A percentile compares a stretch with the other conserved stretches of the same genome.
Evolutionary conservation across 2,797 vertebrate genomes (phyloP).

Genomic region (Fundulus diaphanus): DNA sequence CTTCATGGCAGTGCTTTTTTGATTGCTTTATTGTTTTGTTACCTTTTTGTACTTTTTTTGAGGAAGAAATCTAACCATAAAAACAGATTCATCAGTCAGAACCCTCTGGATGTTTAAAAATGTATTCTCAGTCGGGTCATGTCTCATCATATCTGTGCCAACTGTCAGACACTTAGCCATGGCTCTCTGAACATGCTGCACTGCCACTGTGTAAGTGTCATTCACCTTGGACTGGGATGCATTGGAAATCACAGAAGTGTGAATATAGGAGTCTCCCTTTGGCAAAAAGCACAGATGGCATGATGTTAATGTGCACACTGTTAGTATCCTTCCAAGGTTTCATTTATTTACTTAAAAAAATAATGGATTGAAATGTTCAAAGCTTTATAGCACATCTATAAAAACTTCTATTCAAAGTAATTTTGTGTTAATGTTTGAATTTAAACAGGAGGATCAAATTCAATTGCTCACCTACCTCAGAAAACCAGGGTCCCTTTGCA

Average conservation of each 20-base stretch:
- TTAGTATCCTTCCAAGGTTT: constrained; percentile 17
- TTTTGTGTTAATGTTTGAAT: constrained; percentile 27
- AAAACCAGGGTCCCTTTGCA: constrained; percentile 41
- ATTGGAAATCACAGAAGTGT: constrained; percentile 68
- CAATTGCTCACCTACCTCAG: constrained; percentile 27
- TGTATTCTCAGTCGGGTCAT: constrained; percentile 57
- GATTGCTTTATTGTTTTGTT: background rate
- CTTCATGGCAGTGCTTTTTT: background rate
- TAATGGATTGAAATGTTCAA: constrained; percentile 29
- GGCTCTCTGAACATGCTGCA: constrained; percentile 72
- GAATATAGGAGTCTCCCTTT: constrained; percentile 60
- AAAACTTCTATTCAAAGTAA: constrained; percentile 17
- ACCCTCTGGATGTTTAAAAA: constrained; percentile 12
- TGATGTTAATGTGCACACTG: constrained; percentile 34
- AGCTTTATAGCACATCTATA: constrained; percentile 26
- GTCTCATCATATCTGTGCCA: constrained; percentile 68
- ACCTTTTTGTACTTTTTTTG: background rate
- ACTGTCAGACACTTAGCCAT: constrained; percentile 68
- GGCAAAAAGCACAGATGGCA: constrained; percentile 65
- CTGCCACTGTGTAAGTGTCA: constrained; percentile 73
- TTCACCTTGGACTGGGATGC: constrained; percentile 66
- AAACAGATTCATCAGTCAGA: constrained; percentile 16
- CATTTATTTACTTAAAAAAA: constrained; percentile 1
- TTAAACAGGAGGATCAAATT: constrained; percentile 12
- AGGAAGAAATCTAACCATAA: background rate